Evolutionary conservation across 2,888 invertebrate genomes (phyloP).

Genomic region (Linyphia triangularis): DNA sequence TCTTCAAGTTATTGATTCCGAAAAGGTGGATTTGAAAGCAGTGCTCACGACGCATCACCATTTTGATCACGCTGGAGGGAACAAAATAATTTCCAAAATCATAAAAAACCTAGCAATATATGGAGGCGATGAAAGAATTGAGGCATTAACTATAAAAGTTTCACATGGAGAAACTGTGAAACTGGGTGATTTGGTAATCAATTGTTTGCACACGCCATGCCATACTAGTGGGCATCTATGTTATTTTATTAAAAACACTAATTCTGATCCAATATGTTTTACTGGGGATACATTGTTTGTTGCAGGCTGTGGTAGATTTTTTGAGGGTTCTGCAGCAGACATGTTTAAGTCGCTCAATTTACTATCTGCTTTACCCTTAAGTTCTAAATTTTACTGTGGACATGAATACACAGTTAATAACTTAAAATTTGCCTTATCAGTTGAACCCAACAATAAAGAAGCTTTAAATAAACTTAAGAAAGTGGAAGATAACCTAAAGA

Average conservation of each 20-base stretch:
- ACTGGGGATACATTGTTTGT: slow-evolving; percentile 97
- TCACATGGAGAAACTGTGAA: slow-evolving; percentile 84
- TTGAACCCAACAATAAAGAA: slow-evolving; percentile 90
- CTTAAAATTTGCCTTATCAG: slow-evolving; percentile 90
- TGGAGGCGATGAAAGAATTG: slow-evolving; percentile 85
- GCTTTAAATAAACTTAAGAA: slow-evolving; percentile 84
- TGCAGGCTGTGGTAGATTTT: slow-evolving; percentile 97
- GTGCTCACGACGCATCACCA: slow-evolving; percentile 98
- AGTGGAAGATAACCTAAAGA: slow-evolving; percentile 83
- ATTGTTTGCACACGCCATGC: slow-evolving; percentile 94
- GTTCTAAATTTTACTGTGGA: slow-evolving; percentile 94
- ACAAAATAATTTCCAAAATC: slow-evolving; percentile 86
- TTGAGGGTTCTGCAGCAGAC: slow-evolving; percentile 96
- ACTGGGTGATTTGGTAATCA: slow-evolving; percentile 70
- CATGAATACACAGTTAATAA: slow-evolving; percentile 97
- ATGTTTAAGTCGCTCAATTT: slow-evolving; percentile 93
- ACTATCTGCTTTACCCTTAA: slow-evolving; percentile 88
- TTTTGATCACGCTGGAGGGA: slow-evolving; percentile 97
- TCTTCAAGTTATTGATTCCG: slow-evolving; percentile 85
- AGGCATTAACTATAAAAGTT: slow-evolving; percentile 88
- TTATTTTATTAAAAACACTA: slow-evolving; percentile 86
- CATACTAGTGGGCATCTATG: slow-evolving; percentile 98
- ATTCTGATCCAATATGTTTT: slow-evolving; percentile 84
- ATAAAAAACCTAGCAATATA: slow-evolving; percentile 81
- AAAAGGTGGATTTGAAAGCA: slow-evolving; percentile 88